Conservation (phyloP, 2,888 invertebrate genomes). For the Andrena bicolor region DNA sequence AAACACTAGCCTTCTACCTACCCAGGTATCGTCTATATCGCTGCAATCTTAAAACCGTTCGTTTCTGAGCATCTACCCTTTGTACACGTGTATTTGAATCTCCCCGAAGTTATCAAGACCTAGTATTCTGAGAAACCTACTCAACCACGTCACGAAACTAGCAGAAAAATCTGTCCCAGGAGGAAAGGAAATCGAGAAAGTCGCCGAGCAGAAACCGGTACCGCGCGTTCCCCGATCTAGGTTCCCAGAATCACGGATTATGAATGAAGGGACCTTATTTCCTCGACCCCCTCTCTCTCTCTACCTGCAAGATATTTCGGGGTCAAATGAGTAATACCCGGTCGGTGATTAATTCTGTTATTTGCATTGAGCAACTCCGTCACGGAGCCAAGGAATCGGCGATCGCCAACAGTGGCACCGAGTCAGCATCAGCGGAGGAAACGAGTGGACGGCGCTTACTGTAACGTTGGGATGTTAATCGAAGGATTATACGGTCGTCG, state of each 20-base stretch:
- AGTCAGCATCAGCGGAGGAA: background rate
- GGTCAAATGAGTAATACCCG: conserved; percentile 64
- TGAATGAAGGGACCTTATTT: conserved; percentile 50
- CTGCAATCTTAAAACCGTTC: too few relatives aligned
- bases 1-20: too few relatives aligned
- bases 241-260: conserved; percentile 31
- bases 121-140: background rate
- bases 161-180: background rate
- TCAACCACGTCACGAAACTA: conserved; percentile 1
- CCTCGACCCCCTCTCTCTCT: background rate
- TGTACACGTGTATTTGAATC: background rate
- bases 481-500: conserved; percentile 36
- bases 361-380: conserved; percentile 71
- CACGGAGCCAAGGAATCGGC: background rate
- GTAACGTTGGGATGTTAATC: conserved; percentile 23
- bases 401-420: background rate
- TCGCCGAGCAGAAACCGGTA: conserved; percentile 38
- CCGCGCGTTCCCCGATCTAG: conserved; percentile 44
- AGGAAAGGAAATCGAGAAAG: conserved; percentile 31
- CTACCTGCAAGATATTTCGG: conserved; percentile 58
- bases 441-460: conserved; percentile 16
- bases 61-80: too few relatives aligned
- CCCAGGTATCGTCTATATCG: too few relatives aligned
- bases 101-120: background rate
- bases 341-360: conserved; percentile 73